phyloP scores from a whole-genome alignment of 2,797 vertebrate species.

The Denticeps clupeoides region DNA sequence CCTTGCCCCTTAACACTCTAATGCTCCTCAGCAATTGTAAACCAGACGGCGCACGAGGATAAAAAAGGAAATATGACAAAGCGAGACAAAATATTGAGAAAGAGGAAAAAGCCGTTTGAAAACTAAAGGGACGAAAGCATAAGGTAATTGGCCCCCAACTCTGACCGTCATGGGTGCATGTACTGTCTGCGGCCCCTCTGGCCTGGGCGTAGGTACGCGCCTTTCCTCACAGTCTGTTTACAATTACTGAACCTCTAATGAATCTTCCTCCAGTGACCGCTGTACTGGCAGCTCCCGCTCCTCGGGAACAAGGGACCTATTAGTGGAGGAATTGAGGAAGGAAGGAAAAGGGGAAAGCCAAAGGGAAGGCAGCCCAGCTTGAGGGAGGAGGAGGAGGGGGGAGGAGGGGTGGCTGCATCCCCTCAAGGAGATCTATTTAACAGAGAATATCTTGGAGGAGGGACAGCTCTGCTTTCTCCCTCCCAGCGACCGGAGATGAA shows the following conservation, averaged over 20 bases:
- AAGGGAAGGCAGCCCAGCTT: slow-evolving; percentile 62
- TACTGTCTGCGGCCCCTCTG: slow-evolving; percentile 28
- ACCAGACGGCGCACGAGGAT: too few species aligned
- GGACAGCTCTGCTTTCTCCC: slow-evolving; percentile 15
- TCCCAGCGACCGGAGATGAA: slow-evolving; percentile 42
- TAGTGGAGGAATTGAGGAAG: slow-evolving; percentile 68
- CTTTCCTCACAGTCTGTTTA: slow-evolving; percentile 55
- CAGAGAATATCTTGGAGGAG: slow-evolving; percentile 36
- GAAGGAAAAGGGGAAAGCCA: slow-evolving; percentile 78
- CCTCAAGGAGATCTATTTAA: slow-evolving; percentile 43
- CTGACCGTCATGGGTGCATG: slow-evolving; percentile 17
- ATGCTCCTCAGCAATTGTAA: too few species aligned
- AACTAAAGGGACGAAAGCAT: too few species aligned
- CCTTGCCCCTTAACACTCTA: too few species aligned
- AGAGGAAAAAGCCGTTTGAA: background rate
- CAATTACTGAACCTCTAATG: slow-evolving; percentile 73
- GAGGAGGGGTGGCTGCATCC: slow-evolving; percentile 37
- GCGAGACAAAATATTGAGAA: too few species aligned
- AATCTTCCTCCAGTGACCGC: slow-evolving; percentile 71
- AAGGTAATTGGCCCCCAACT: too few species aligned
- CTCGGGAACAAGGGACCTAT: slow-evolving; percentile 75
- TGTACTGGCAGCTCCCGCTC: slow-evolving; percentile 68
- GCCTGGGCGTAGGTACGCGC: slow-evolving; percentile 10
- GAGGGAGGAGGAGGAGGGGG: slow-evolving; percentile 39
- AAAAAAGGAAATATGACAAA: slow-evolving; percentile 10